These are phyloP conservation scores for Otus sunia DNA, from an alignment of 2,113 vertebrate genomes.

Conservation along the genomic window DNA sequence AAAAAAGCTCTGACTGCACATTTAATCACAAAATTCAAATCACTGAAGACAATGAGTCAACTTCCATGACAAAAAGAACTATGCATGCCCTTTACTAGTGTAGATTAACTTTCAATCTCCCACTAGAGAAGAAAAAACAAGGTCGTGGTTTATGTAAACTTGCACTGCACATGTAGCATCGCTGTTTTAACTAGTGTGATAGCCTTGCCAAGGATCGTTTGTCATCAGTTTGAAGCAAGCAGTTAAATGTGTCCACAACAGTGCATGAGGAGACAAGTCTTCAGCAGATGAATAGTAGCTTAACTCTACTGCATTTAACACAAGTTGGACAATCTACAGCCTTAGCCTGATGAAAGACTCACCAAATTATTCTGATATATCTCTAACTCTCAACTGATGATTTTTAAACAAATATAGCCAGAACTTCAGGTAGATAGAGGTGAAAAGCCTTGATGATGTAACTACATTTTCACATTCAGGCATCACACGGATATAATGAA, in stretches of 20 bases:
- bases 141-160: background rate
- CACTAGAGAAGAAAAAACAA: background rate
- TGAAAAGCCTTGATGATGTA: background rate
- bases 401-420: background rate
- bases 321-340: background rate
- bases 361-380: background rate
- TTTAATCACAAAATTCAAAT: background rate
- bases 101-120: background rate
- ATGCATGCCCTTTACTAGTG: background rate
- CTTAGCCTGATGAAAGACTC: background rate
- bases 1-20: background rate
- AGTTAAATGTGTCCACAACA: background rate
- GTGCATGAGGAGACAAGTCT: background rate
- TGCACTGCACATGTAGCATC: fast-evolving
- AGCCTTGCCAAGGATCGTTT: background rate
- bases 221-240: background rate
- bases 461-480: background rate
- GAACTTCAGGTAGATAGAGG: background rate
- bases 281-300: background rate
- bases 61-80: background rate
- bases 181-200: background rate
- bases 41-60: background rate
- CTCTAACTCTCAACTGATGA: background rate
- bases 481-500: background rate
- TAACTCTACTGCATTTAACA: background rate